Evolutionary conservation across 2,113 vertebrate species (phyloP).

Genomic region (Narcine bancroftii): DNA sequence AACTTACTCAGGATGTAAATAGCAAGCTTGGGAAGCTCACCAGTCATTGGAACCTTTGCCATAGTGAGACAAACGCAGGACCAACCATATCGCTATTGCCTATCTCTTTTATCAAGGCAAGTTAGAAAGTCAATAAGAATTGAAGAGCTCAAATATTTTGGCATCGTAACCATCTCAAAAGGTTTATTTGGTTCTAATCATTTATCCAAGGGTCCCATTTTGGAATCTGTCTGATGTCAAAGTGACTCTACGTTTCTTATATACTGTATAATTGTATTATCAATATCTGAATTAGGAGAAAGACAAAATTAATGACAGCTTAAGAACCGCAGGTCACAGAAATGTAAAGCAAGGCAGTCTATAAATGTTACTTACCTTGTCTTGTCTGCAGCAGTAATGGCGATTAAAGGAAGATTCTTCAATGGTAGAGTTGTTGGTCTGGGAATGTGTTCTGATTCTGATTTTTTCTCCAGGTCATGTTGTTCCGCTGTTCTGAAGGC

Average conservation of each 20-base stretch:
- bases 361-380: conserved; percentile 65
- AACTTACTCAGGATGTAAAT: no score
- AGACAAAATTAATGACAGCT: background rate
- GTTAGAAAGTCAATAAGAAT: background rate
- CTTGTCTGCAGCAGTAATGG: conserved; percentile 81
- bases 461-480: conserved; percentile 70
- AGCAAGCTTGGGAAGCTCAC: no score
- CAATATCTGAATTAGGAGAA: background rate
- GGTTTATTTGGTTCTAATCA: background rate
- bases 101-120: background rate
- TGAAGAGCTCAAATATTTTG: background rate
- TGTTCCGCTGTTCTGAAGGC: conserved; percentile 87
- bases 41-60: no score
- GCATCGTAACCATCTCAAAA: background rate
- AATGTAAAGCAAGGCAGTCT: background rate
- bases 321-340: background rate
- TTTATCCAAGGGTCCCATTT: background rate
- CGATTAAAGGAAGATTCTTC: conserved; percentile 78
- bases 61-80: background rate
- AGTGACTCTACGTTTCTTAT: background rate
- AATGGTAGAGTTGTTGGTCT: conserved; percentile 78
- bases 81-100: background rate
- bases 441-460: conserved; percentile 58
- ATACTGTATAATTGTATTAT: background rate
- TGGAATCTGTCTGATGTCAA: background rate